Percentiles rank a stretch among this genome's conserved stretches.
phyloP scores from a whole-genome alignment of 2,797 vertebrate genomes.

The Myiotriccus ornatus region DNA sequence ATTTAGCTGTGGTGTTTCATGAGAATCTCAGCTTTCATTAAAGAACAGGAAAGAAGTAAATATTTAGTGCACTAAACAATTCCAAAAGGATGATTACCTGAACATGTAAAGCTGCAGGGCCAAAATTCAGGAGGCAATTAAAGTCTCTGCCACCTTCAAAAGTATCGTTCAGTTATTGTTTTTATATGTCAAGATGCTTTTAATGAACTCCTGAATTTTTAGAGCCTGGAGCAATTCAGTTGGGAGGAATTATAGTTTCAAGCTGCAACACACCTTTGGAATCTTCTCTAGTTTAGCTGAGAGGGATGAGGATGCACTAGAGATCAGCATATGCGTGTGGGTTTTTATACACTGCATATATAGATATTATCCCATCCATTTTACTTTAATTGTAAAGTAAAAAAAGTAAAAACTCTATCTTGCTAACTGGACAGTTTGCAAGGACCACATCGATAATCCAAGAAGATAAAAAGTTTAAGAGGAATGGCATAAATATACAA shows the following conservation, averaged over 20 bases:
- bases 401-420: background rate
- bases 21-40: background rate
- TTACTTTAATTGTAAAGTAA: background rate
- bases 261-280: background rate
- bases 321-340: background rate
- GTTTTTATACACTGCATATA: background rate
- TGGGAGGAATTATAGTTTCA: background rate
- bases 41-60: background rate
- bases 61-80: background rate
- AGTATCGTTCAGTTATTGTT: background rate
- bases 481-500: background rate
- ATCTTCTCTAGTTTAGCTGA: background rate
- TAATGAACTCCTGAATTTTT: constrained; percentile 16
- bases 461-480: background rate
- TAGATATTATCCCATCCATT: background rate
- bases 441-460: background rate
- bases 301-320: background rate
- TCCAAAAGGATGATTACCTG: background rate
- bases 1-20: background rate
- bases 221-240: background rate
- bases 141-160: background rate
- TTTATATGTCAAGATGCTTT: background rate
- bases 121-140: background rate
- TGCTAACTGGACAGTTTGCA: background rate
- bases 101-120: background rate